Evolutionary conservation across 2,797 vertebrate genomes (phyloP), one percentile per base, ranked within the genome.

Genomic region (Betta splendens): DNA sequence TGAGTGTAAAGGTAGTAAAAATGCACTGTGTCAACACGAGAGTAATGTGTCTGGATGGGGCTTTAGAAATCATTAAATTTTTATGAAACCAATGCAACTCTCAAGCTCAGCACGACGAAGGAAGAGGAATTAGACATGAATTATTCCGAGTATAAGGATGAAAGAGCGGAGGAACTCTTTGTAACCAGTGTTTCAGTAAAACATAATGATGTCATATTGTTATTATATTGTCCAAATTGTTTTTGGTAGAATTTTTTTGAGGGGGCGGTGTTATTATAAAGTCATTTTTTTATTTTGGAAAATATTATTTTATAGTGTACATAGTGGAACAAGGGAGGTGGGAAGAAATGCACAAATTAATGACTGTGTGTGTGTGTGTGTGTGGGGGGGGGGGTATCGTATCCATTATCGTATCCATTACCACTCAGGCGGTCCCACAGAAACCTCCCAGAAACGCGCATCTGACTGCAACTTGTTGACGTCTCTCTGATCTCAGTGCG

Each of bases 391-490:
- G 3, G 13, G 17, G 38, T 5, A 12, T 10, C 4, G 22, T 25
- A n/a, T 11, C 38, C 11, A 38, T 28, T 5, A 12, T 10, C 4
- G 22, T 25, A n/a, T 11, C 38, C 11, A 38, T 28, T 20, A 17
- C 28, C 4, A 10, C n/a, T 31, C 29, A 36, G 17, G 38, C 33
- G 57, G 56, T 65, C 38, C 57, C 53, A 36, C 29, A 42, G 9
- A 43, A 69, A 52, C 20, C 60, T 64, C 40, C 16, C 20, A 29
- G 28, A 70, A 37, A 65, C 18, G 46, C 43, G 49, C 16, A 58
- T 49, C 25, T 63, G n/a, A 67, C 50, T 21, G 32, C 50, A 69
- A 60, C 59, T 65, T 72, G 67, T 69, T 66, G 46, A 39, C 65
- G 53, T 29, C 12, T 58, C 28, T 43, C 4, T 43, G 3, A 48